A percentile compares a stretch with the other conserved stretches of the same genome.
phyloP scores from a whole-genome alignment of 2,113 vertebrate species.

The Sardina pilchardus region DNA sequence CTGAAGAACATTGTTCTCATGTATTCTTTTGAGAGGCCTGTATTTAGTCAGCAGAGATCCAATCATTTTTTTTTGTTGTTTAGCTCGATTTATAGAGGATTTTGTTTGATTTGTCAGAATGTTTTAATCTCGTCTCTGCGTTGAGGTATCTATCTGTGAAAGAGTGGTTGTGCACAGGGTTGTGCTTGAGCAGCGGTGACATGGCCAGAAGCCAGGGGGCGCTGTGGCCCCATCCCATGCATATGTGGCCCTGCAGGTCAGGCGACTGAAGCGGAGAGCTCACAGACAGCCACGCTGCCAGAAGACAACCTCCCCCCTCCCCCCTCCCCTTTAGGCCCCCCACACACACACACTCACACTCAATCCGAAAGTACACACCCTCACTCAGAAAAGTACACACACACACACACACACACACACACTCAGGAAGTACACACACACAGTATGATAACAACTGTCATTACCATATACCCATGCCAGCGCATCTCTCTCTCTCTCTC shows the following conservation, averaged over 20 bases:
- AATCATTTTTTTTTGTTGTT: no score
- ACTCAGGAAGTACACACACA: not conserved
- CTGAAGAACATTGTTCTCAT: not conserved
- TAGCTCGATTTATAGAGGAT: not conserved
- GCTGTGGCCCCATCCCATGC: not conserved
- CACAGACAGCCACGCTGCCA: not conserved
- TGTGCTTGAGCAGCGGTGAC: not conserved
- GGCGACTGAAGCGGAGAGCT: not conserved
- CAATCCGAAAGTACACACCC: not conserved
- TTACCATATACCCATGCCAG: not conserved
- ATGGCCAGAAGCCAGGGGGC: not conserved
- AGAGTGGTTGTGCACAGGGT: not conserved
- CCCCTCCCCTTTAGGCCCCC: slow-evolving; percentile 44
- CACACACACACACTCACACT: not conserved
- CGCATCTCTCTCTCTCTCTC: not conserved
- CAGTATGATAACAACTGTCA: not conserved
- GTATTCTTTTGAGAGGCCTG: not conserved
- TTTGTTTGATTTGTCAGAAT: not conserved
- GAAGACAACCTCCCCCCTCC: slow-evolving; percentile 30
- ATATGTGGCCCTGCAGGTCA: not conserved
- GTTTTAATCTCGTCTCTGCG: not conserved
- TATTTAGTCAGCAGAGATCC: not conserved
- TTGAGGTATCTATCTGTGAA: not conserved
- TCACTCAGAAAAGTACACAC: not conserved
- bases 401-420: not conserved